Percentiles rank a stretch among this genome's conserved stretches.
Conservation (phyloP, 2,113 vertebrate species). For the Rhabdomys dilectus region DNA sequence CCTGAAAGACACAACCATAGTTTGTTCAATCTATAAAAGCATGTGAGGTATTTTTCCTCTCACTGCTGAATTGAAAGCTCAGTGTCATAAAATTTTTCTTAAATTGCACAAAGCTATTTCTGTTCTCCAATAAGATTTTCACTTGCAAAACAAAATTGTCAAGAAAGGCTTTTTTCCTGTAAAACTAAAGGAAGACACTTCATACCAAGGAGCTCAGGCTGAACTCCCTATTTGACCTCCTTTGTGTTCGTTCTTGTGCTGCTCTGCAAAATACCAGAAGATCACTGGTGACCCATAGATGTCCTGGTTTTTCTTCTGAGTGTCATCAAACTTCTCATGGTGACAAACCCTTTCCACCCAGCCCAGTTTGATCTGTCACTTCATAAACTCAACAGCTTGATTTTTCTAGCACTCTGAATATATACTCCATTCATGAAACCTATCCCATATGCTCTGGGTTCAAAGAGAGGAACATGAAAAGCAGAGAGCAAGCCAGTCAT, state of each 20-base stretch:
- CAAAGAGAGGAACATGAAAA: not conserved
- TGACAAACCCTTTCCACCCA: too few relatives aligned
- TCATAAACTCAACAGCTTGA: fast-evolving
- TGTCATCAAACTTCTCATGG: not conserved
- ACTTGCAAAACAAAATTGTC: not conserved
- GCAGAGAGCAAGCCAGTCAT: not conserved
- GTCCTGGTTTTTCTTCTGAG: not conserved
- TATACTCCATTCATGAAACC: fast-evolving
- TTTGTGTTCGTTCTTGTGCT: not conserved
- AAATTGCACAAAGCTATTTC: slow-evolving; percentile 9
- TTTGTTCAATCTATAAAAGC: slow-evolving; percentile 12
- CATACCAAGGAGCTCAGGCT: fast-evolving
- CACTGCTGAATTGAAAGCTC: slow-evolving; percentile 42
- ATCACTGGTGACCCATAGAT: not conserved
- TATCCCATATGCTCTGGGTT: fast-evolving
- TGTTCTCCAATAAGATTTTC: not conserved
- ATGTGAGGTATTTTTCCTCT: not conserved
- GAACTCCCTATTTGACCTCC: fast-evolving
- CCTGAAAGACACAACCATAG: not conserved
- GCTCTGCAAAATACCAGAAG: not conserved
- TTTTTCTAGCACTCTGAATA: not conserved
- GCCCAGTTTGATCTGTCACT: not conserved
- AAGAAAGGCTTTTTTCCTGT: not conserved
- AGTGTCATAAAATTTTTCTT: slow-evolving; percentile 44
- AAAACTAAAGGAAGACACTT: not conserved